Percentiles rank a stretch among this genome's conserved stretches.
Evolutionary conservation across 2,888 invertebrate genomes (phyloP).

Genomic region (Limnephilus lunatus): DNA sequence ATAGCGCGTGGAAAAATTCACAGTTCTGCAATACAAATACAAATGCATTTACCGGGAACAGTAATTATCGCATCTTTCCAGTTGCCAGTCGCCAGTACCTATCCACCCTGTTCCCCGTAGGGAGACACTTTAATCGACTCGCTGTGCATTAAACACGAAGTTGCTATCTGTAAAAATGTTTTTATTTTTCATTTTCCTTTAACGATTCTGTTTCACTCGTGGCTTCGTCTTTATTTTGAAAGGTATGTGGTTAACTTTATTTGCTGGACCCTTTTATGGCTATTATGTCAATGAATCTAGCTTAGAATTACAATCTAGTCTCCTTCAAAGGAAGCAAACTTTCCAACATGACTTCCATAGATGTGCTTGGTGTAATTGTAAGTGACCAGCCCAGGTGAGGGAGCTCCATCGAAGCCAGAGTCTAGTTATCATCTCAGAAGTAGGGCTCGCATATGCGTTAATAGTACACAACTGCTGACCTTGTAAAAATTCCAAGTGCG

Average conservation of each 20-base stretch:
- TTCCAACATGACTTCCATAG: no score
- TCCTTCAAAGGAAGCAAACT: no score
- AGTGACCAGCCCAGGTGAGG: no score
- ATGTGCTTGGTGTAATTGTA: no score
- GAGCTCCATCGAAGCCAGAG: no score
- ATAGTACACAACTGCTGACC: no score
- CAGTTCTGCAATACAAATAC: constrained; percentile 34
- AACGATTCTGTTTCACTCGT: not conserved
- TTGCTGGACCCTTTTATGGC: not conserved
- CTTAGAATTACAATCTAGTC: no score
- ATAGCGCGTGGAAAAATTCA: constrained; percentile 34
- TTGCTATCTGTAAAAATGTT: constrained; percentile 16
- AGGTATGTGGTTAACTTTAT: not conserved
- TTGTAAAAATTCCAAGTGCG: no score
- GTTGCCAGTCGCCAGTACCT: not conserved
- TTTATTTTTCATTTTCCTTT: not conserved
- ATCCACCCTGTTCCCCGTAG: not conserved
- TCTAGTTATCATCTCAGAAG: no score
- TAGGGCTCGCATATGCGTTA: no score
- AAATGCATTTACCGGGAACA: constrained; percentile 25
- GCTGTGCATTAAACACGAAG: not conserved
- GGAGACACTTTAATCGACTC: constrained; percentile 31
- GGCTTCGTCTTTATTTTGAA: not conserved
- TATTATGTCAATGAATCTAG: no score
- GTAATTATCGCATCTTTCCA: constrained; percentile 31